Evolutionary conservation across 2,888 invertebrate species (phyloP).

Genomic region (Eupsilia transversa): DNA sequence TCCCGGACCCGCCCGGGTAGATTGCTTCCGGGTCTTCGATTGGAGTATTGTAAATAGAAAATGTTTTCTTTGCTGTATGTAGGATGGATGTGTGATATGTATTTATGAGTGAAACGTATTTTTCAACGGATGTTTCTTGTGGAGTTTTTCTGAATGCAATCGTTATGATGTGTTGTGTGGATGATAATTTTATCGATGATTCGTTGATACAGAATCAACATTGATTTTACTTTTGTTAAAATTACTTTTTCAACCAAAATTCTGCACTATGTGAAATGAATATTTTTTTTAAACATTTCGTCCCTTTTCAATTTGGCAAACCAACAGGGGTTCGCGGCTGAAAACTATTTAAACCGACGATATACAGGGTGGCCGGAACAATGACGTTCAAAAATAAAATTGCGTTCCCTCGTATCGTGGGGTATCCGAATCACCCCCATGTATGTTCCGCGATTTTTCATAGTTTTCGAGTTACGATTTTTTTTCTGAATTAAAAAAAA

Average conservation of each 20-base stretch:
- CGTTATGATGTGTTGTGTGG: not conserved
- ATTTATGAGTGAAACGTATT: slow-evolving; percentile 16
- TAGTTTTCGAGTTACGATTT: too few species aligned
- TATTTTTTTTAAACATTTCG: not conserved
- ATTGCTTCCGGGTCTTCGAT: slow-evolving; percentile 69
- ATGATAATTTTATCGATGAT: not conserved
- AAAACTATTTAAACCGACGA: too few species aligned
- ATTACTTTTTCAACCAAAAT: not conserved
- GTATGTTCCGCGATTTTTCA: too few species aligned
- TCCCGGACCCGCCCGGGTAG: slow-evolving; percentile 63
- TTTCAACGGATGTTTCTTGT: slow-evolving; percentile 28
- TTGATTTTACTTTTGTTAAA: not conserved
- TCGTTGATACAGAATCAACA: not conserved
- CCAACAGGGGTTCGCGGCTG: too few species aligned
- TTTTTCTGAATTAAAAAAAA: too few species aligned
- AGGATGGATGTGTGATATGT: slow-evolving; percentile 18
- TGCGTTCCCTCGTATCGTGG: too few species aligned
- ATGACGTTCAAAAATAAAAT: too few species aligned
- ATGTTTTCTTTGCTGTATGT: slow-evolving; percentile 41
- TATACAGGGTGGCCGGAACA: too few species aligned
- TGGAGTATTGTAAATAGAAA: slow-evolving; percentile 65
- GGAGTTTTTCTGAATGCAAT: not conserved
- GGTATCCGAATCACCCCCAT: too few species aligned
- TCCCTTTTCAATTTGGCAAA: too few species aligned
- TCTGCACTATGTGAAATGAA: not conserved